Evolutionary conservation across 2,888 invertebrate species (phyloP).

Genomic region (Anarsia innoxiella): DNA sequence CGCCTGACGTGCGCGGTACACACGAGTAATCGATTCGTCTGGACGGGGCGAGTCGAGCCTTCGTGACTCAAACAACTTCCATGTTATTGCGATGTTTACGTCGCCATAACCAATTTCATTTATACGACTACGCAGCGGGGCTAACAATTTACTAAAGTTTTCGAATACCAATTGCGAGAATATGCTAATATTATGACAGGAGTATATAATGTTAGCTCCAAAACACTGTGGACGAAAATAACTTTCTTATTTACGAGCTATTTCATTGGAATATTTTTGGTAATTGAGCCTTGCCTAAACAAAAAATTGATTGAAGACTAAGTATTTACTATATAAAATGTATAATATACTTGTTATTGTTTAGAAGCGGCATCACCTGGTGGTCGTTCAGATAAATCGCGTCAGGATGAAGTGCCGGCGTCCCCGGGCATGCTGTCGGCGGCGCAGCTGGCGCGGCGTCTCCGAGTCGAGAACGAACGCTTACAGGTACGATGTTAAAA

Average conservation of each 20-base stretch:
- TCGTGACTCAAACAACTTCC: conserved; percentile 54
- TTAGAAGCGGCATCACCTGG: conserved; percentile 61
- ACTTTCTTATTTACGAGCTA: too few relatives aligned
- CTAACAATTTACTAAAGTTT: conserved; percentile 41
- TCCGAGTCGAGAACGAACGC: conserved; percentile 86
- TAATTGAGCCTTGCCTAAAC: too few relatives aligned
- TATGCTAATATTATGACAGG: too few relatives aligned
- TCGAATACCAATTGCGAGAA: too few relatives aligned
- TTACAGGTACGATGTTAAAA: conserved; percentile 73
- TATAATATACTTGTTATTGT: too few relatives aligned
- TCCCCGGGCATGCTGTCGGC: conserved; percentile 74
- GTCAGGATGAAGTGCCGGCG: conserved; percentile 64
- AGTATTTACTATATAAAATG: too few relatives aligned
- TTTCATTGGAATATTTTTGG: too few relatives aligned
- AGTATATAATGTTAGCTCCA: too few relatives aligned
- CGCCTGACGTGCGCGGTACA: conserved; percentile 31
- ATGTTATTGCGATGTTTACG: conserved; percentile 51
- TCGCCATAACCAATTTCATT: conserved; percentile 48
- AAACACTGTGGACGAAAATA: too few relatives aligned
- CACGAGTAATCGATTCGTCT: conserved; percentile 64
- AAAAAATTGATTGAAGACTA: too few relatives aligned
- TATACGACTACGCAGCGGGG: conserved; percentile 32
- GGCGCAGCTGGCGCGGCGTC: conserved; percentile 75
- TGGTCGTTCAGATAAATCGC: conserved; percentile 62
- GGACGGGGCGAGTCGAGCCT: conserved; percentile 40